Evolutionary conservation across 2,888 invertebrate species (phyloP), one percentile per base, ranked within the genome.

Genomic region (Lasiommata megera): DNA sequence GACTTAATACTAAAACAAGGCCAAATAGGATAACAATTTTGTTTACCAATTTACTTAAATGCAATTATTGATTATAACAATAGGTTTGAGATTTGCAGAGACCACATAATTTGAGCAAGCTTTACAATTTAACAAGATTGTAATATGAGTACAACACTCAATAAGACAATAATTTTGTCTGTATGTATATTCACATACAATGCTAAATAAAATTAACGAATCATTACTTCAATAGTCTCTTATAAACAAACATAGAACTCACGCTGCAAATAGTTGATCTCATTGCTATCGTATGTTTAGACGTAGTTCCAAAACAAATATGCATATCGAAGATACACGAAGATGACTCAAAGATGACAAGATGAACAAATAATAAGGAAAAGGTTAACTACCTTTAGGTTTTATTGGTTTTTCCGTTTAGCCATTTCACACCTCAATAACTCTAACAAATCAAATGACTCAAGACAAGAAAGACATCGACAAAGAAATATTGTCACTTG

Each of bases 391-490:
- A 46, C 14, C 31, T 31, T 44, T 8, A 2, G 14, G 11, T 46
- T 44, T 29, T 31, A 46, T 46, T 31, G 46, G 46, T 46, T 46
- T 46, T 46, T 31, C 29, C 29, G 5, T 46, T 46, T 46, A 3
- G 28, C 29, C 29, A 46, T 46, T 46, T 46, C 31, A 46, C 16
- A 16, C 29, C 11, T 46, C 46, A 31, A 46, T 46, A 11, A 31
- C 11, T 16, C 14, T 31, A 46, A 16, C 16, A 11, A 29, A 14
- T 46, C 1, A 28, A 16, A 46, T 46, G 46, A 46, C 46, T 46
- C 29, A 31, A 28, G 12, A 23, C 9, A 14, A 29, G 11, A 29
- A 14, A 29, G 11, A 29, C 37, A n/a, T 16, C 41, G 17, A 18
- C 40, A 14, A 44, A 44, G 44, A 29, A 29, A 28, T 43, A 44